A percentile compares a stretch with the other conserved stretches of the same genome.
Evolutionary conservation across 1,140 invertebrate genomes (phyloP).

Genomic region (Drosophila ohnishii): DNA sequence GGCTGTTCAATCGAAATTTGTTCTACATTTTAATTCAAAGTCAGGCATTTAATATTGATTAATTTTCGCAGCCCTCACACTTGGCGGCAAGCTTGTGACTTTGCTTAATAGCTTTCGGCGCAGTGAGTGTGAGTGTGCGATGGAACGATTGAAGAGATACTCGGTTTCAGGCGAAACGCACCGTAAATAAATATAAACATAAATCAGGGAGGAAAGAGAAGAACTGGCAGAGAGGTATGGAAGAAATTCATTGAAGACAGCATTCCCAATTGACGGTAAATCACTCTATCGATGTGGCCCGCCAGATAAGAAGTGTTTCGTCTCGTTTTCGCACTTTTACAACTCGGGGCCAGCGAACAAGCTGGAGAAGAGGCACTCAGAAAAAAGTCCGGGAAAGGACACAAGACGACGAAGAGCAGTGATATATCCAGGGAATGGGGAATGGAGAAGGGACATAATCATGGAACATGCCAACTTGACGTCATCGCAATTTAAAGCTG

Average conservation of each 20-base stretch:
- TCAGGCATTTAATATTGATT: slow-evolving; percentile 71
- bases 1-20: slow-evolving; percentile 46
- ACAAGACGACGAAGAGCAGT: slow-evolving; percentile 20
- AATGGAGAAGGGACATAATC: slow-evolving; percentile 60
- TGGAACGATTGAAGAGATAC: slow-evolving; percentile 50
- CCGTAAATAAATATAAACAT: slow-evolving; percentile 78
- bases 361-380: slow-evolving; percentile 3
- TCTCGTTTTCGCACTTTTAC: slow-evolving; percentile 79
- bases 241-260: slow-evolving; percentile 76
- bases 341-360: slow-evolving; percentile 30
- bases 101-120: slow-evolving; percentile 57
- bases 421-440: slow-evolving; percentile 5
- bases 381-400: slow-evolving; percentile 16
- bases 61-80: slow-evolving; percentile 47
- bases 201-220: slow-evolving; percentile 51
- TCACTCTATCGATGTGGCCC: slow-evolving; percentile 80
- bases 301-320: slow-evolving; percentile 75
- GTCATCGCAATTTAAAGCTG: slow-evolving; percentile 76
- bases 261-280: slow-evolving; percentile 82
- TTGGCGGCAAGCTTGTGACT: slow-evolving; percentile 27
- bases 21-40: slow-evolving; percentile 55
- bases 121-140: slow-evolving; percentile 6
- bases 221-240: slow-evolving; percentile 9
- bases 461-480: slow-evolving; percentile 74
- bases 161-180: slow-evolving; percentile 47